Base-by-base conservation (phyloP, 2,113 vertebrate genomes). In the Labeo catla region DNA sequence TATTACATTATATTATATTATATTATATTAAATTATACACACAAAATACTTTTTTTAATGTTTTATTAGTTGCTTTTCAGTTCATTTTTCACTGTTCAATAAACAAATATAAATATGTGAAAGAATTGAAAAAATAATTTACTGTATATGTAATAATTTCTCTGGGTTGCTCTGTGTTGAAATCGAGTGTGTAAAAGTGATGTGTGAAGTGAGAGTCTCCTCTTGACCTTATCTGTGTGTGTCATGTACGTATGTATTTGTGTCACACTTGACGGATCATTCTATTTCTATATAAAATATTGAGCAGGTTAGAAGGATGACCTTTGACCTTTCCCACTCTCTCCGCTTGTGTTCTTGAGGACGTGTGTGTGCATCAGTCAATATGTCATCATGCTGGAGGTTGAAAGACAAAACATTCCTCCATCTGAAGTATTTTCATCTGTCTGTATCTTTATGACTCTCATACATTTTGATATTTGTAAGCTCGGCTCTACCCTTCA, bases 251-350 rank as follows among this genome's bases (percentile, higher is more conserved):
- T 76, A 11, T 59, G 28, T 61, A 57, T 49, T 45, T 23, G 12
- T 43, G 66, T 61, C 43, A 77, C 72, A 50, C 13, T 49, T 84
- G 73, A 84, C 16, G 4, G 73, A 84, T 76, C 59, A 65, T 84
- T 61, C 73, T 39, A 84, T 84, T 63, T 84, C 52, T 63, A 10
- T n/a, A 11, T 1, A 47, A 47, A 16, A 34, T 47, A 76, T 76
- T n/a, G 54, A 77, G n/a, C 83, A 28, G 54, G 43, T 47, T 63
- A 50, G n/a, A 49, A 54, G 6, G 3, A 36, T 34, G 52, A 59
- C 83, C 43, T 61, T 74, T 76, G 52, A 76, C 72, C 70, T 23
- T 74, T 59, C 28, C 16, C 45, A 49, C 82, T 74, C 34, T 39
- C 66, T 54, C 11, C 34, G 7, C 43, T 50, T 61, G 28, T 9